Base-by-base conservation (phyloP, 2,113 vertebrate genomes). In the Riparia riparia region DNA sequence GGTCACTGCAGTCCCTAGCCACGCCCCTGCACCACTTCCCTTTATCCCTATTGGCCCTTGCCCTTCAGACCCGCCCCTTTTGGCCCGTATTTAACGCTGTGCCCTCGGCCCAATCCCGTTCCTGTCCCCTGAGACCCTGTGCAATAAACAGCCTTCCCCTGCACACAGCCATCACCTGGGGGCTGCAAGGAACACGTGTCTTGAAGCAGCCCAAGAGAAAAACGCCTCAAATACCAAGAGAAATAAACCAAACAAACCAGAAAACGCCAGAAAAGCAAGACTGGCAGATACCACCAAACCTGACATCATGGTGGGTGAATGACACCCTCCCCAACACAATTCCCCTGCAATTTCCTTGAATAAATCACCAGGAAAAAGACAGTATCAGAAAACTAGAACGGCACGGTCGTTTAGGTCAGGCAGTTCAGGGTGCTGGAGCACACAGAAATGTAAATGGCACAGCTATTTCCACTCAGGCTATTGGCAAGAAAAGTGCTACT, bases 221-320 rank as follows among this genome's bases (percentile, higher is more conserved):
- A 19, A 13, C 18, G 29, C 16, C 51, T 32, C 29, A 32, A 34
- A 56, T 49, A 44, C 4, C 6, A 29, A 22, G 4, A 32, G 10
- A 7, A 58, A 86, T 56, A n/a, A 60, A 14, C 6, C 1, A n/a
- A 28, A 4, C 14, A 21, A n/a, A 51, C 28, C 1, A 39, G 54
- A 45, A 24, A 5, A 7, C 0, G 1, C 14, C 14, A 29, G 29
- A 61, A 64, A 47, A 63, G 26, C 3, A 9, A 65, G 20, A 9
- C 21, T 41, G 74, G 41, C 11, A 45, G 26, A 5, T 14, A 32
- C 1, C 47, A 60, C 18, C 50, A 37, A 51, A 34, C 6, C 29
- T 20, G 10, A 16, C 7, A 19, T 17, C 6, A 0, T 9, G 9
- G 6, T 2, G 57, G 26, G 8, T 2, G 0, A 61, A 66, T 1